Base-by-base conservation (phyloP, 2,113 vertebrate species). In the Limnothrissa miodon region DNA sequence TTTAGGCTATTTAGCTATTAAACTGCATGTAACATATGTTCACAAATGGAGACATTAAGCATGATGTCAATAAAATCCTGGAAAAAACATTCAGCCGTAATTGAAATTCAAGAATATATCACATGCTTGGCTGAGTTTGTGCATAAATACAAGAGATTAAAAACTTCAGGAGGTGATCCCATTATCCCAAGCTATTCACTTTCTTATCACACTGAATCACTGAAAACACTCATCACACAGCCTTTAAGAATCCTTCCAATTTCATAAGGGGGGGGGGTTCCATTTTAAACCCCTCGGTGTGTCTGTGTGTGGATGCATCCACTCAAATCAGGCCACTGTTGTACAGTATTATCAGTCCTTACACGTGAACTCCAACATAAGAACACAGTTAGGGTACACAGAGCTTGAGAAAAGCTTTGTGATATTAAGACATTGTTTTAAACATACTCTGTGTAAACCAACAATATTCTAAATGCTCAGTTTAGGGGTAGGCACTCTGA, bases 71-170 rank as follows among this genome's bases (percentile, higher is more conserved):
- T 84, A 86, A 88, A 84, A 70, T 53, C 29, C 36, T 79, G 48
- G 83, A 81, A 82, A 62, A 83, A 88, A 89, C 84, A 87, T 8
- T 15, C 80, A 80, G 51, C 87, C 89, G 89, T 89, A 90, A 91
- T 91, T 91, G 86, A 89, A 86, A 92, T 92, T 88, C 89, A 90
- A 89, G 91, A 91, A 87, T 84, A 86, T 90, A 89, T 90, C 86
- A 80, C 86, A 90, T 87, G 90, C 90, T 90, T 84, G 87, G 85
- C 88, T 91, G 89, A 82, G 87, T 89, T 88, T 86, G 89, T 88
- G 90, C 91, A 88, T 70, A 90, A 80, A 87, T 84, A 81, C 45
- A 17, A 84, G 81, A 92, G 87, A 92, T 92, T 91, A 74, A 92
- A 90, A 90, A 92, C 91, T 89, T 92, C 89, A 92, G 90, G 83